Evolutionary conservation across 2,888 invertebrate genomes (phyloP).

Genomic region (Phalangium opilio): DNA sequence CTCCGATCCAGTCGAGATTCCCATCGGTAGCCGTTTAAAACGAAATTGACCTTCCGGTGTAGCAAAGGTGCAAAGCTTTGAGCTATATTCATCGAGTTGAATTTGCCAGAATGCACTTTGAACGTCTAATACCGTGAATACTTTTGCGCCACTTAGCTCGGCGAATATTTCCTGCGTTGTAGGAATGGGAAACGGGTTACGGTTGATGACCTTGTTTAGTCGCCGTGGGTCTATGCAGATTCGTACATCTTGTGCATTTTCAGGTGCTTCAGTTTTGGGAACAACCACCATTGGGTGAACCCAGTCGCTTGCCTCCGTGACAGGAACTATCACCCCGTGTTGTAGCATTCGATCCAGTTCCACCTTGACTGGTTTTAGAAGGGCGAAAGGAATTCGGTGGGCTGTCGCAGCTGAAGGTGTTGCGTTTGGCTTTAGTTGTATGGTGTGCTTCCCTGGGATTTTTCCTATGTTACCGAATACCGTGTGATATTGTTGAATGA

Average conservation of each 20-base stretch:
- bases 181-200: constrained; percentile 6
- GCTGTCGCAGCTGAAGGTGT: background rate
- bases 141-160: constrained; percentile 1
- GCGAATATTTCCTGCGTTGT: constrained; percentile 3
- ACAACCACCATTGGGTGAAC: constrained; percentile 5
- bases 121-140: constrained; percentile 7
- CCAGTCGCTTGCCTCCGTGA: constrained; percentile 1
- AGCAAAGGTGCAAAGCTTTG: too few species aligned
- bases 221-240: constrained; percentile 9
- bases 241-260: constrained; percentile 1
- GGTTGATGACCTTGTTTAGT: constrained; percentile 5
- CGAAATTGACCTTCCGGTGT: too few species aligned
- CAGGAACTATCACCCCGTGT: constrained; percentile 2
- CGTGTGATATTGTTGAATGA: constrained; percentile 3
- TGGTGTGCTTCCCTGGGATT: constrained; percentile 2
- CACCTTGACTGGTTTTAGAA: constrained; percentile 6
- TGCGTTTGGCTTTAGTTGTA: background rate
- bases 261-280: background rate
- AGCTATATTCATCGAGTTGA: too few species aligned
- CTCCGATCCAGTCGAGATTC: too few species aligned
- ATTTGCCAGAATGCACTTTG: constrained; percentile 5
- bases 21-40: too few species aligned
- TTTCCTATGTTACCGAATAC: constrained; percentile 4
- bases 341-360: constrained; percentile 9
- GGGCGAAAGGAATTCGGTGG: background rate